A percentile compares a stretch with the other conserved stretches of the same genome.
phyloP scores from a whole-genome alignment of 2,888 invertebrate genomes.

The Acleris emargana region DNA sequence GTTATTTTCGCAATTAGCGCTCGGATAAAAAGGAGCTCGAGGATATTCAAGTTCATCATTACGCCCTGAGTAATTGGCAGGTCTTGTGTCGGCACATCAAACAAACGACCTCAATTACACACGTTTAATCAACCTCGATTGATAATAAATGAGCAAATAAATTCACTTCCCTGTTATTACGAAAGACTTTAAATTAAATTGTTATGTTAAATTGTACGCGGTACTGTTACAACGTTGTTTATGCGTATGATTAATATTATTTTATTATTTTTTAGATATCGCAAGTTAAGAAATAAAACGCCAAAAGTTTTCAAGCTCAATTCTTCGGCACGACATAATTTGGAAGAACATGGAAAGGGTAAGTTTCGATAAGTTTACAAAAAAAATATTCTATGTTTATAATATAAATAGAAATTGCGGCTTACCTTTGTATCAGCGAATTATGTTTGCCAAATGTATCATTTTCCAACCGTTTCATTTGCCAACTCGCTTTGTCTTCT shows the following conservation, averaged over 20 bases:
- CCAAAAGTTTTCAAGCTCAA: slow-evolving; percentile 30
- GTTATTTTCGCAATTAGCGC: slow-evolving; percentile 57
- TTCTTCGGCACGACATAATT: slow-evolving; percentile 19
- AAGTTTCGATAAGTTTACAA: background rate
- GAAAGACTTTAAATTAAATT: slow-evolving; percentile 34
- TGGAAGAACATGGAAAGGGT: slow-evolving; percentile 12
- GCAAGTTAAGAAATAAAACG: slow-evolving; percentile 22
- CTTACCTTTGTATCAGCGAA: too few species aligned
- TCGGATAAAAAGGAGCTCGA: slow-evolving; percentile 54
- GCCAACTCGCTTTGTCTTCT: too few species aligned
- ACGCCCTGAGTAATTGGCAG: slow-evolving; percentile 60
- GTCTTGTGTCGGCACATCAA: slow-evolving; percentile 59
- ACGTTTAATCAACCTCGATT: slow-evolving; percentile 62
- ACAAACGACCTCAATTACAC: slow-evolving; percentile 56
- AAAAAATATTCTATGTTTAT: too few species aligned
- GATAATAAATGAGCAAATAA: slow-evolving; percentile 50
- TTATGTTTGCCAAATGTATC: too few species aligned
- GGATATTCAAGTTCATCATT: slow-evolving; percentile 65
- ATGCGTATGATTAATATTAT: background rate
- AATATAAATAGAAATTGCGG: too few species aligned
- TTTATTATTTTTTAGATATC: slow-evolving; percentile 20
- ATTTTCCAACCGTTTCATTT: too few species aligned
- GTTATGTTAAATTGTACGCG: too few species aligned
- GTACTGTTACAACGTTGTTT: background rate
- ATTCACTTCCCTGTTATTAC: slow-evolving; percentile 45